Base-by-base conservation (phyloP, 2,888 invertebrate species). In the Euzetes globulus region DNA sequence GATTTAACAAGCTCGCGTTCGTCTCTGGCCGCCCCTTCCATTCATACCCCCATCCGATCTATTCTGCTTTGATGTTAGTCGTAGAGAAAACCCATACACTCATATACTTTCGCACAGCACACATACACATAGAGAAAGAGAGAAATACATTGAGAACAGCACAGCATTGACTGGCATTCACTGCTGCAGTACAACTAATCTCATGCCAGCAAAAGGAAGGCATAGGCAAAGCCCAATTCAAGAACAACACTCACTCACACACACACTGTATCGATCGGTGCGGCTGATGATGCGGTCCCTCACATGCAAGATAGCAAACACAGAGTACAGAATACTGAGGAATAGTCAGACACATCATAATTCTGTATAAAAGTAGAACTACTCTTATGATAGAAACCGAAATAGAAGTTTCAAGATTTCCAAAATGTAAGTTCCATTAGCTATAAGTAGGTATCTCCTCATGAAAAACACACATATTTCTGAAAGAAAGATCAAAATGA, bases 1-100 rank as follows among this genome's bases (percentile, higher is more conserved):
- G 68, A 68, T 68, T 68, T 68, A 68, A 68, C 68, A 68, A 63
- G 22, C 63, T 63, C 63, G 63, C 63, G 37, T 63, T 63, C 68
- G 41, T 22, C 68, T 68, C 68, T 45, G 25, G 15, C 25, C 60
- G 13, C 22, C 68, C 37, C 41, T 37, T 41, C 68, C 45, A 68
- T 68, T 68, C 37, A 17, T 68, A 37, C 19, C 68, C 68, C 68
- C 68, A 68, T 68, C 68, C 68, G 68, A 68, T 68, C 68, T 41
- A 68, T 68, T 68, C 68, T 37, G 19, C 41, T 63, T 60, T 37
- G 33, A 68, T 68, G 68, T 68, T 68, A 22, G 45, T 19, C 29
- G 68, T 22, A 33, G 68, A 68, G 41, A 68, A 60, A 58, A 19
- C 58, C 58, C 58, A 65, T 27, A 41, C 41, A 68, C 68, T 37